Percentiles rank a stretch among this genome's conserved stretches.
Conservation (phyloP, 2,797 vertebrate genomes). For the Telmatherina bonti region DNA sequence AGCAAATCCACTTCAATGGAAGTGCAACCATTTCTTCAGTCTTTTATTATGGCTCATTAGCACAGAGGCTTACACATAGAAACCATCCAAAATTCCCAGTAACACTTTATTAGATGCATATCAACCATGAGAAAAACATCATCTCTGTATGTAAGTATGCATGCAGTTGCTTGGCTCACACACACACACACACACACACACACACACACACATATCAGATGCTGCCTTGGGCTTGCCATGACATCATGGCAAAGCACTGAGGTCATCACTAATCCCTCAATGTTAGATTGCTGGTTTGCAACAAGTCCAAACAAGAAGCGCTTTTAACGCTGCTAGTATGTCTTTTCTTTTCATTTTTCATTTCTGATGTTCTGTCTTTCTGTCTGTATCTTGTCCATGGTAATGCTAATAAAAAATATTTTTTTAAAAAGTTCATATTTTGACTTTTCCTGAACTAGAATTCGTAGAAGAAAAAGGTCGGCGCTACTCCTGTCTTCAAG, state of each 20-base stretch:
- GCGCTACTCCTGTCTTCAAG: not conserved
- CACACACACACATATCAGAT: conserved; percentile 56
- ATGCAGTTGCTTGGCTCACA: conserved; percentile 29
- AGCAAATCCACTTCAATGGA: not conserved
- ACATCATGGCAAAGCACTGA: conserved; percentile 82
- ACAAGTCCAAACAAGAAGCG: conserved; percentile 78
- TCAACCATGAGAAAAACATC: conserved; percentile 25
- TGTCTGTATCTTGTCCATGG: conserved; percentile 2
- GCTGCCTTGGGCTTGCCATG: conserved; percentile 76
- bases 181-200: conserved; percentile 31
- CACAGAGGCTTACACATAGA: not conserved
- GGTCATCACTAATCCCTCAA: conserved; percentile 76
- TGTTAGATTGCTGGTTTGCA: conserved; percentile 61
- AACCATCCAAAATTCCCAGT: conserved; percentile 13
- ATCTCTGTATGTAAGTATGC: conserved; percentile 1
- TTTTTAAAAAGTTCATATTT: no score
- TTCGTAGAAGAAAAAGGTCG: not conserved
- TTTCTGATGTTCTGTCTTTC: conserved; percentile 25
- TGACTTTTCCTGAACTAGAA: not conserved
- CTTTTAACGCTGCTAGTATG: conserved; percentile 28
- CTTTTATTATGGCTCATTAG: not conserved
- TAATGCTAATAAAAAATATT: conserved; percentile 7
- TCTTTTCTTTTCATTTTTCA: conserved; percentile 27
- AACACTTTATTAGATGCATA: conserved; percentile 7
- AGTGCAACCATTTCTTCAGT: not conserved